Percentiles rank a stretch among this genome's conserved stretches.
Conservation (phyloP, 2,888 invertebrate genomes). For the Lottia gigantea region DNA sequence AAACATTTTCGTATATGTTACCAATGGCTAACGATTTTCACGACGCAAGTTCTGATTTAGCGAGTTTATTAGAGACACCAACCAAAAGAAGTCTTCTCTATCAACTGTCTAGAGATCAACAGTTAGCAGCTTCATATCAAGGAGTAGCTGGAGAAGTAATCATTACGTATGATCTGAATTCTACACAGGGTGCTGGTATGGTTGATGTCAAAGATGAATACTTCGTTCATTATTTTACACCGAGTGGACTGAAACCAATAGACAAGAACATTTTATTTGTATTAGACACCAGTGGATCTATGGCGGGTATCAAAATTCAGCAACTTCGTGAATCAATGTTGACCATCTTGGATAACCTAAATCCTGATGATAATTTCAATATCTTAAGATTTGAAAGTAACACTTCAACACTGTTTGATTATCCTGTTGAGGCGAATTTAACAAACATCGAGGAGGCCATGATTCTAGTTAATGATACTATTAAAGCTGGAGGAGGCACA, state of each 20-base stretch:
- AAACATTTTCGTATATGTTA: too few relatives aligned
- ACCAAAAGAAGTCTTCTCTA: conserved; percentile 25
- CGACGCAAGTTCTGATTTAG: not conserved
- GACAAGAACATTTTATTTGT: conserved; percentile 79
- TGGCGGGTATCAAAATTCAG: conserved; percentile 77
- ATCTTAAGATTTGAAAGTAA: conserved; percentile 74
- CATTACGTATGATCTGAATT: conserved; percentile 35
- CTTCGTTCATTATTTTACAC: conserved; percentile 51
- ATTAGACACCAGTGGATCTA: conserved; percentile 81
- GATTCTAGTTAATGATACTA: conserved; percentile 21
- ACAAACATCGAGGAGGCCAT: conserved; percentile 32
- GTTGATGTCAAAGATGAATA: conserved; percentile 53
- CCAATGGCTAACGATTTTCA: conserved; percentile 21
- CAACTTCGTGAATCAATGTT: conserved; percentile 78
- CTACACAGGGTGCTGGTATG: conserved; percentile 30
- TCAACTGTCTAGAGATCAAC: conserved; percentile 27
- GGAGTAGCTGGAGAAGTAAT: conserved; percentile 37
- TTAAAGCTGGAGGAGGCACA: conserved; percentile 70
- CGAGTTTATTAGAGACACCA: conserved; percentile 2
- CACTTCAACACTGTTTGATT: conserved; percentile 25
- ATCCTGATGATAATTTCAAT: conserved; percentile 76
- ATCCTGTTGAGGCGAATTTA: conserved; percentile 27
- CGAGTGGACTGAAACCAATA: conserved; percentile 31
- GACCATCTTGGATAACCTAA: conserved; percentile 76
- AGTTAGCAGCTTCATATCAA: conserved; percentile 12